Percentiles rank a stretch among this genome's conserved stretches.
phyloP scores from a whole-genome alignment of 2,888 invertebrate species.

The Trimorus sp. region DNA sequence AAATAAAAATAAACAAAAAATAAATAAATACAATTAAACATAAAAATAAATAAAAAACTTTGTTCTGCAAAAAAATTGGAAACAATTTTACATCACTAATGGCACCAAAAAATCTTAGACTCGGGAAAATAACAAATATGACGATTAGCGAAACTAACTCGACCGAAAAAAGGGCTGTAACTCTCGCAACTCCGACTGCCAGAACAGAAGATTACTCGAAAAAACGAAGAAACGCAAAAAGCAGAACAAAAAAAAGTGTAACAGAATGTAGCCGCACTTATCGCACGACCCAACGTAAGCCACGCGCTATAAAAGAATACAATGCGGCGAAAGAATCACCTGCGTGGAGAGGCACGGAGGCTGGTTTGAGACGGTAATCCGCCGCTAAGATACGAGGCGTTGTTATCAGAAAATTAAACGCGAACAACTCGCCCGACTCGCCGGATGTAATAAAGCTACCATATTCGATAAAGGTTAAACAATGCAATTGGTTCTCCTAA shows the following conservation, averaged over 20 bases:
- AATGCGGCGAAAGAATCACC: slow-evolving; percentile 47
- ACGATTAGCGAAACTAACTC: slow-evolving; percentile 27
- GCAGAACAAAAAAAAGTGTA: background rate
- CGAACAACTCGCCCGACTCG: slow-evolving; percentile 36
- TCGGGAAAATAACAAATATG: slow-evolving; percentile 18
- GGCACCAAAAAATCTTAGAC: background rate
- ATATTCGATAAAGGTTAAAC: slow-evolving; percentile 26
- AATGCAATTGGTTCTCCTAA: background rate
- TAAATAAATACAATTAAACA: too few species aligned
- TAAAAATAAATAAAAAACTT: too few species aligned
- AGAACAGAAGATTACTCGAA: slow-evolving; percentile 32
- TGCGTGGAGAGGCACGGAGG: slow-evolving; percentile 16
- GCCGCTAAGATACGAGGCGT: slow-evolving; percentile 38
- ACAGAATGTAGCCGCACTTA: slow-evolving; percentile 36
- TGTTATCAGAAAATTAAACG: slow-evolving; percentile 51
- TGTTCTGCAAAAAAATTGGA: too few species aligned
- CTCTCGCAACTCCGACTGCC: slow-evolving; percentile 8
- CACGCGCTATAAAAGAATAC: slow-evolving; percentile 44
- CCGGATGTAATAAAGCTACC: slow-evolving; percentile 30
- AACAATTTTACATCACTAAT: too few species aligned
- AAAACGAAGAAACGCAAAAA: slow-evolving; percentile 8
- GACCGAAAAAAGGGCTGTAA: slow-evolving; percentile 12
- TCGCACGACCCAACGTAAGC: slow-evolving; percentile 33
- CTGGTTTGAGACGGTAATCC: slow-evolving; percentile 43
- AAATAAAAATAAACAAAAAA: too few species aligned